A percentile compares a stretch with the other conserved stretches of the same genome.
Evolutionary conservation across 1,140 invertebrate species (phyloP).

Genomic region (Drosophila sproati): DNA sequence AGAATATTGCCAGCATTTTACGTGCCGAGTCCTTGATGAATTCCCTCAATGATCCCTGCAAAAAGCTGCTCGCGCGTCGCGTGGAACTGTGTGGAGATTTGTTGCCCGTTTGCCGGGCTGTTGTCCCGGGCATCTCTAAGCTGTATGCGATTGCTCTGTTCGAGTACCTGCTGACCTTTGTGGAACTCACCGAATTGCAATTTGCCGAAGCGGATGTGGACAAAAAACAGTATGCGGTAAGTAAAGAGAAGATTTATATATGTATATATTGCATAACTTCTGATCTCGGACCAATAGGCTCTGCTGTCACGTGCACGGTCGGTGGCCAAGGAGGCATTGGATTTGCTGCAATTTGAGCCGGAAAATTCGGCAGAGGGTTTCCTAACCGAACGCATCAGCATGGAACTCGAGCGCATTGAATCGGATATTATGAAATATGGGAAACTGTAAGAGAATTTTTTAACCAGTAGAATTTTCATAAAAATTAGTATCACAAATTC

Average conservation of each 20-base stretch:
- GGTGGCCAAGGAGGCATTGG: constrained; percentile 87
- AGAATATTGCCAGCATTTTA: constrained; percentile 87
- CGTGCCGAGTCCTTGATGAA: constrained; percentile 85
- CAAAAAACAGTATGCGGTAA: constrained; percentile 64
- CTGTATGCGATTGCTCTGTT: constrained; percentile 89
- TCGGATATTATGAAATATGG: constrained; percentile 71
- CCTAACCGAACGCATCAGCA: constrained; percentile 85
- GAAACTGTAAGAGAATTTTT: constrained; percentile 25
- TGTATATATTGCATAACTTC: background rate
- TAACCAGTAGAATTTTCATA: too few relatives aligned
- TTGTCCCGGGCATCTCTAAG: constrained; percentile 91
- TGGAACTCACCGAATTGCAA: constrained; percentile 86
- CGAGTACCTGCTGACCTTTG: constrained; percentile 89
- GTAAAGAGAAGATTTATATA: constrained; percentile 59
- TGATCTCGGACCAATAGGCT: constrained; percentile 14
- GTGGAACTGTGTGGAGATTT: constrained; percentile 88
- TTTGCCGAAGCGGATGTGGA: constrained; percentile 63
- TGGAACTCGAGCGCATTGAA: constrained; percentile 75
- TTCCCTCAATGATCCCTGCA: constrained; percentile 84
- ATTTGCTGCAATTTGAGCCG: constrained; percentile 89
- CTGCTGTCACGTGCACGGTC: constrained; percentile 86
- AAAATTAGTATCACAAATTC: too few relatives aligned
- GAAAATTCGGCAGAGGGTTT: constrained; percentile 89
- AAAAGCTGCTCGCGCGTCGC: constrained; percentile 85
- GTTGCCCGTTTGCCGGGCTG: constrained; percentile 87